Evolutionary conservation across 2,888 invertebrate genomes (phyloP).

Genomic region (Scrobipalpa costella): DNA sequence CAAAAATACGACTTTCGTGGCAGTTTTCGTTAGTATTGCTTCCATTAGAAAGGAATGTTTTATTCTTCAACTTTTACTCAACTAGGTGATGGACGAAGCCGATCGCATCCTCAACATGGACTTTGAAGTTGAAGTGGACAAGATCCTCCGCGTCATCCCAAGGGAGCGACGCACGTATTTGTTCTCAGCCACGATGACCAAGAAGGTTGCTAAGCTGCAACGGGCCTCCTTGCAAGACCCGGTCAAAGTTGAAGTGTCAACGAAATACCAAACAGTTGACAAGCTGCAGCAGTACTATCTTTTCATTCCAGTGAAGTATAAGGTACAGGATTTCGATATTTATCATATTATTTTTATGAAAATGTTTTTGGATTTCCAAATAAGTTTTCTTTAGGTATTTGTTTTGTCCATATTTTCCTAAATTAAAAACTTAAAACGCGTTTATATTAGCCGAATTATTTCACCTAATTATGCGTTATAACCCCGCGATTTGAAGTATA

Average conservation of each 20-base stretch:
- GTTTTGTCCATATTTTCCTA: too few relatives aligned
- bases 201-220: slow-evolving; percentile 96
- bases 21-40: too few relatives aligned
- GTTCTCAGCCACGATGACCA: slow-evolving; percentile 99
- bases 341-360: too few relatives aligned
- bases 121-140: slow-evolving; percentile 98
- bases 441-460: too few relatives aligned
- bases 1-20: too few relatives aligned
- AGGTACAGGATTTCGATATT: slow-evolving; percentile 83
- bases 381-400: too few relatives aligned
- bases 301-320: slow-evolving; percentile 97
- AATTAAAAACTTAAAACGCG: too few relatives aligned
- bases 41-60: not conserved
- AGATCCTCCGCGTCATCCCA: slow-evolving; percentile 94
- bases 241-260: slow-evolving; percentile 96
- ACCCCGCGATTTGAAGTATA: too few relatives aligned
- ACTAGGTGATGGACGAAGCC: slow-evolving; percentile 98
- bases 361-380: too few relatives aligned
- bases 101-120: slow-evolving; percentile 99
- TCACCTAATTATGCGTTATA: too few relatives aligned
- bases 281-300: slow-evolving; percentile 96
- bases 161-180: slow-evolving; percentile 94
- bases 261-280: slow-evolving; percentile 98
- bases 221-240: slow-evolving; percentile 96
- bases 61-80: not conserved